Base-by-base conservation (phyloP, 2,797 vertebrate genomes). In the Thaleichthys pacificus region DNA sequence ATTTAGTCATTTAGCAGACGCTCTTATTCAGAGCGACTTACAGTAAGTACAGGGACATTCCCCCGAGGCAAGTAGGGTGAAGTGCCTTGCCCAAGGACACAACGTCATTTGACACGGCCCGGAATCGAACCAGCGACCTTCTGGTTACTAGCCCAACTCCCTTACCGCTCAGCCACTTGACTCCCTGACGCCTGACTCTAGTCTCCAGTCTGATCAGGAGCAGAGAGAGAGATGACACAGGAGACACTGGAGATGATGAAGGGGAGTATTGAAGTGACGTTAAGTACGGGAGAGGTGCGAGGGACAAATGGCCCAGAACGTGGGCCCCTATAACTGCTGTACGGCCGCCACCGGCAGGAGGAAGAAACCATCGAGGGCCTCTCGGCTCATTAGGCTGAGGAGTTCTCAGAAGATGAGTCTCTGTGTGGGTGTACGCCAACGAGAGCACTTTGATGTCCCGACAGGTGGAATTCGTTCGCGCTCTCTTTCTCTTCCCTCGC, bases 301-400 rank as follows among this genome's bases (percentile, higher is more conserved):
- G 68, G 72, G 5, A 81, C 87, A 86, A 71, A 69, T 63, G 76
- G 80, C 30, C 81, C 70, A 30, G 67, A 80, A 85, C 70, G 77
- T 77, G 51, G 49, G 42, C 42, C 57, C 72, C 58, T 73, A 38
- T 84, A 86, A 87, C 85, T 73, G 75, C 79, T 82, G 78, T 77
- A 76, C 70, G 58, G 67, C 42, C 0, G 28, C 80, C 47, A 78
- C 68, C 28, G 80, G 9, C 22, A 69, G 22, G 77, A 24, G 72
- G 79, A 75, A 3, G 42, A 42, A 79, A 68, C 80, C 77, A 83
- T 80, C 66, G 82, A 86, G 80, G 84, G 78, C 80, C 84, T 80
- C 86, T 88, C 86, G 88, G 84, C 90, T 93, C 91, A 91, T 92
- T 91, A 89, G 83, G 85, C 82, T 82, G 81, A 90, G 68, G 32